Evolutionary conservation across 1,140 invertebrate species (phyloP).

Genomic region (Steinernema feltiae): DNA sequence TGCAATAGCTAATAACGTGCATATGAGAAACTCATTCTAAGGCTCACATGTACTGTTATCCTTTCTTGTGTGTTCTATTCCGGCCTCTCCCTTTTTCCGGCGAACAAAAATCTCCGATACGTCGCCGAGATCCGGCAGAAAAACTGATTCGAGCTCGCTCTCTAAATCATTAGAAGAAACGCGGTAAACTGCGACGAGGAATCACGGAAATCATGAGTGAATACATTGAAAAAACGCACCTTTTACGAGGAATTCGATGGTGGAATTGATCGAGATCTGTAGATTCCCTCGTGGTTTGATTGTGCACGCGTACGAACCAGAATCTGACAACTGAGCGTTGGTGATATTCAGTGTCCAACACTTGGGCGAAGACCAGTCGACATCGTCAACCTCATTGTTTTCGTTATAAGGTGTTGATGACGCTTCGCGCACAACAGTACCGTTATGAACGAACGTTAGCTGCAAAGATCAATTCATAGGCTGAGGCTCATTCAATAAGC

Average conservation of each 20-base stretch:
- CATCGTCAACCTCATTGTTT: constrained; percentile 26
- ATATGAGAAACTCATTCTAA: neutral
- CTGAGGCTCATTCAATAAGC: neutral
- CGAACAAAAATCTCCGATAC: constrained; percentile 16
- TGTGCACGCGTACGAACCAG: constrained; percentile 42
- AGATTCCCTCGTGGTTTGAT: constrained; percentile 42
- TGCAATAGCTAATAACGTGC: no score
- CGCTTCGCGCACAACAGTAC: constrained; percentile 44
- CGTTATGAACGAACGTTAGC: constrained; percentile 52
- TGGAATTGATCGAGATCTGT: constrained; percentile 42
- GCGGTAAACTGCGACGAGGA: neutral
- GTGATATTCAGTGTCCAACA: constrained; percentile 43
- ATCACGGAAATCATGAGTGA: neutral
- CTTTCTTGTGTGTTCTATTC: neutral
- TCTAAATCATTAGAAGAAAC: constrained; percentile 3
- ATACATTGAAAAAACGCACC: constrained; percentile 33
- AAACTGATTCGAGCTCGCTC: constrained; percentile 18
- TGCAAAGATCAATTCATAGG: constrained; percentile 14
- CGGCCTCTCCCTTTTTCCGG: constrained; percentile 20
- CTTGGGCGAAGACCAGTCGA: constrained; percentile 8
- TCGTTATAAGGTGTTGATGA: constrained; percentile 43
- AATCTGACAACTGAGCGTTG: constrained; percentile 38
- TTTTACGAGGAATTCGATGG: constrained; percentile 53
- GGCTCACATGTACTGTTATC: constrained; percentile 13
- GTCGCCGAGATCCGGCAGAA: constrained; percentile 1